phyloP scores from a whole-genome alignment of 2,797 vertebrate species.

The Esox lucius region DNA sequence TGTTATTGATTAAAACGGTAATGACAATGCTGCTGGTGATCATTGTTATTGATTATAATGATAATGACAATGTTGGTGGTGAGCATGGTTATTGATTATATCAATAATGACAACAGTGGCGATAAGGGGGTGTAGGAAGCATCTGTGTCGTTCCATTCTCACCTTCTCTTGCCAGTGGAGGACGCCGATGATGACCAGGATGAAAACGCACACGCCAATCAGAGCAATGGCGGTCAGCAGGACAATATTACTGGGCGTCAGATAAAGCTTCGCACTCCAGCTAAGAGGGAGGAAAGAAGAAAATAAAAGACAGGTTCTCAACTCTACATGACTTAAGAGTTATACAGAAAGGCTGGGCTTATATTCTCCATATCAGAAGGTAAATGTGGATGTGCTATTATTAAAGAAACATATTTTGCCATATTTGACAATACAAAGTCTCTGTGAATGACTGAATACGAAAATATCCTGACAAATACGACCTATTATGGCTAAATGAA shows the following conservation, averaged over 20 bases:
- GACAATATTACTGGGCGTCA: slow-evolving; percentile 96
- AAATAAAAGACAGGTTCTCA: slow-evolving; percentile 15
- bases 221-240: slow-evolving; percentile 93
- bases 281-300: slow-evolving; percentile 62
- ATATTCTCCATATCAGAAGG: background rate
- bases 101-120: background rate
- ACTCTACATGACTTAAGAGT: background rate
- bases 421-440: slow-evolving; percentile 17
- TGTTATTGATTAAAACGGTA: background rate
- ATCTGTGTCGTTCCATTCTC: slow-evolving; percentile 33
- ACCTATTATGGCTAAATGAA: slow-evolving; percentile 16
- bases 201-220: slow-evolving; percentile 94
- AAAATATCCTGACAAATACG: slow-evolving; percentile 2
- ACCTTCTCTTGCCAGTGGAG: slow-evolving; percentile 99
- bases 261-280: slow-evolving; percentile 95
- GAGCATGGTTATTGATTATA: background rate
- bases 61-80: background rate
- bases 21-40: background rate
- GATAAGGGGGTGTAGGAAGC: background rate
- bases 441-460: slow-evolving; percentile 26
- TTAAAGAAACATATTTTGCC: slow-evolving; percentile 8
- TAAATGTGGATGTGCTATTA: background rate
- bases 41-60: background rate
- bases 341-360: background rate
- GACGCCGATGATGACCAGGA: slow-evolving; percentile 93